These are phyloP conservation scores for Natator depressus DNA, from an alignment of 2,113 vertebrate genomes.

Conservation along the genomic window DNA sequence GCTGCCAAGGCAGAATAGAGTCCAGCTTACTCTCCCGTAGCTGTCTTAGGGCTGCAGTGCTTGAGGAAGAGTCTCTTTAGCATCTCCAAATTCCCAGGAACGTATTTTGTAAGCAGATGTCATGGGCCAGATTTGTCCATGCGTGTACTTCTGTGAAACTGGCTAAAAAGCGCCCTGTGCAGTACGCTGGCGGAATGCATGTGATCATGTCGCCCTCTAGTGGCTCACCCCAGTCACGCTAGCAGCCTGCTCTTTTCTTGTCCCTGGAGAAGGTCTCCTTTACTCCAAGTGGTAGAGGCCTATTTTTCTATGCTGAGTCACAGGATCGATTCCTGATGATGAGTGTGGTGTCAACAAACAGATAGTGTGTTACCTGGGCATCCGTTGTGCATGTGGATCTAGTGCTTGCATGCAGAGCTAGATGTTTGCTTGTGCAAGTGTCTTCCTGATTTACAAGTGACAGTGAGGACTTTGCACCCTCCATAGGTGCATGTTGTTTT, in stretches of 20 bases:
- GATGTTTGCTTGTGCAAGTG: not conserved
- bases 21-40: not conserved
- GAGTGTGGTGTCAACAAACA: not conserved
- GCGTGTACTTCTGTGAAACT: not conserved
- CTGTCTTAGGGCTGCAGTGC: not conserved
- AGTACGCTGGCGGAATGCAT: rapidly evolving
- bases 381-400: too few species aligned
- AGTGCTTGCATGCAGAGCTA: too few species aligned
- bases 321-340: not conserved
- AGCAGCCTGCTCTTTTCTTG: not conserved
- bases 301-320: not conserved
- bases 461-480: not conserved
- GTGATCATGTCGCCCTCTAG: rapidly evolving
- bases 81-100: not conserved
- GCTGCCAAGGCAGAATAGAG: rapidly evolving
- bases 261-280: not conserved
- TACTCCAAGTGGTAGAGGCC: not conserved
- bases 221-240: not conserved
- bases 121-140: not conserved
- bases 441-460: not conserved
- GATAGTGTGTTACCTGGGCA: not conserved
- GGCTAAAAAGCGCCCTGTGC: rapidly evolving
- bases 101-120: not conserved
- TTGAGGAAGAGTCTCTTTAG: not conserved
- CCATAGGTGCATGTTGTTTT: not conserved